Percentiles rank a stretch among this genome's conserved stretches.
These are phyloP conservation scores for Hirundichthys speculiger DNA, from an alignment of 2,113 vertebrate species.

Conservation along the genomic window DNA sequence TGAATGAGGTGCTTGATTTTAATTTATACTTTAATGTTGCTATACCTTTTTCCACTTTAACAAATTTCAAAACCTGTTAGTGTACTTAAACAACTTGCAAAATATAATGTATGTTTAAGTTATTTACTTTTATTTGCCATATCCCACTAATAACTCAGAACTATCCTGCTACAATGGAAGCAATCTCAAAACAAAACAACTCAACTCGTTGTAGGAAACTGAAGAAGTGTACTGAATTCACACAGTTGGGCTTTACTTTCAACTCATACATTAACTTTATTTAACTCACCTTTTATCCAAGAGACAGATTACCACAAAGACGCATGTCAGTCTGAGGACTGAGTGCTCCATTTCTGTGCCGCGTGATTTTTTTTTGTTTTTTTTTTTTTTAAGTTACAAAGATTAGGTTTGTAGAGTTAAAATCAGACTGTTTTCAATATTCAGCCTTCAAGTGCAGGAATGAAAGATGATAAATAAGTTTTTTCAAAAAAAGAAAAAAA, in stretches of 20 bases:
- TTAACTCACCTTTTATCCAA: constrained; percentile 77
- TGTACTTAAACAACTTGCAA: not conserved
- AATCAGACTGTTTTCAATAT: constrained; percentile 50
- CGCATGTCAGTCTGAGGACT: constrained; percentile 64
- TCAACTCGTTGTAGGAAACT: not conserved
- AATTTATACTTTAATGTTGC: too few species aligned
- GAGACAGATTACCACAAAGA: constrained; percentile 67
- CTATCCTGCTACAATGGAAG: not conserved
- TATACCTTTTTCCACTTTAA: not conserved
- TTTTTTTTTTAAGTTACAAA: too few species aligned
- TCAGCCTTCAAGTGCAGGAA: constrained; percentile 25
- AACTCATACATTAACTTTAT: not conserved
- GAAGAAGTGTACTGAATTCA: not conserved
- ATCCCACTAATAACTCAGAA: not conserved
- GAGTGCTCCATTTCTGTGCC: constrained; percentile 71
- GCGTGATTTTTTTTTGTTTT: too few species aligned
- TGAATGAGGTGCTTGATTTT: constrained; percentile 19
- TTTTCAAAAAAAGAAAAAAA: not conserved
- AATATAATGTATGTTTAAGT: not conserved
- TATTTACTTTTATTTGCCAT: not conserved
- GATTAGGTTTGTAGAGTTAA: not conserved
- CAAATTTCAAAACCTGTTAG: rapidly evolving
- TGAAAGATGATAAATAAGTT: not conserved
- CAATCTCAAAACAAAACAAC: too few species aligned
- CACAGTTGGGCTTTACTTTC: not conserved